Evolutionary conservation across 2,888 invertebrate species (phyloP).

Genomic region (Athripsodes cinereus): DNA sequence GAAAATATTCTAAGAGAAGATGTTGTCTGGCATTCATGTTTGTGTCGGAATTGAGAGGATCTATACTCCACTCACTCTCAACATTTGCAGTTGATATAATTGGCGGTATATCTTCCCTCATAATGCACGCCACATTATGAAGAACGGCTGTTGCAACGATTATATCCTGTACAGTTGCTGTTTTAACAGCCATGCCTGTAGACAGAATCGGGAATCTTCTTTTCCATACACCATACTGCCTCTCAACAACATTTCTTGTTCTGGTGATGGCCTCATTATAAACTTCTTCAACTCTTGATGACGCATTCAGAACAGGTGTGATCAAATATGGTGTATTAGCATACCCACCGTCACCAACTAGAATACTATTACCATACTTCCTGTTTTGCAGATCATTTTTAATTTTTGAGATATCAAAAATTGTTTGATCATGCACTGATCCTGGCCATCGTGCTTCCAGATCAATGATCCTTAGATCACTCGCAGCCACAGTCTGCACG

Average conservation of each 20-base stretch:
- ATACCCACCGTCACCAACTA: background rate
- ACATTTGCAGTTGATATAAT: background rate
- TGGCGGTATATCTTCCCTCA: background rate
- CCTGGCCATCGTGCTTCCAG: no score
- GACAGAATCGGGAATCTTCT: background rate
- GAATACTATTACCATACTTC: background rate
- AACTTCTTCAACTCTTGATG: background rate
- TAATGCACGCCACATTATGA: background rate
- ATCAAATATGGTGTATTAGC: background rate
- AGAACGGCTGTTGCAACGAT: background rate
- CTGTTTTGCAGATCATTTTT: background rate
- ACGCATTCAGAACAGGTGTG: background rate
- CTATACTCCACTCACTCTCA: background rate
- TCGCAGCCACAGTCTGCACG: no score
- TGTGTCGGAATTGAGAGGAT: background rate
- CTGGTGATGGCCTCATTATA: background rate
- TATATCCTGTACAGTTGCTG: background rate
- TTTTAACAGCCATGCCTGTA: background rate
- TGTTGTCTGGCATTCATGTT: background rate
- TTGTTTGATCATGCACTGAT: background rate
- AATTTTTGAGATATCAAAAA: background rate
- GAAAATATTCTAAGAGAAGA: no score
- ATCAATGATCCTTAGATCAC: no score
- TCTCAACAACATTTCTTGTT: background rate
- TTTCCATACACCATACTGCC: no score